Conservation (phyloP, 2,113 vertebrate species). For the Rhipidura dahli region DNA sequence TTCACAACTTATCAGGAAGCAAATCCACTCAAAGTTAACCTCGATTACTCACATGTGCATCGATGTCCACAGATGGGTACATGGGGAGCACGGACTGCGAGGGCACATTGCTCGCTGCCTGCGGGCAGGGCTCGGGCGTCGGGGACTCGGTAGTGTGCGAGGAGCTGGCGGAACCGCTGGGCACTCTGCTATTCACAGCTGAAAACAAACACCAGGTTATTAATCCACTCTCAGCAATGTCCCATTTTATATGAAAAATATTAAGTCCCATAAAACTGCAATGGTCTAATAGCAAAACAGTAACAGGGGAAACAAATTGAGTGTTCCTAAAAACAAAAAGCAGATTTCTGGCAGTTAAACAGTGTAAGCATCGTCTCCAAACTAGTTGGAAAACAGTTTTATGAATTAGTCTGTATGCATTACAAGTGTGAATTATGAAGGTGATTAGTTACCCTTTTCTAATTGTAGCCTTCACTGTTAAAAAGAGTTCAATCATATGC, state of each 20-base stretch:
- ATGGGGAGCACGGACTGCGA: conserved; percentile 87
- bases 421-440: neutral
- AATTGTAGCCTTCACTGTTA: neutral
- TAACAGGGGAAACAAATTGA: neutral
- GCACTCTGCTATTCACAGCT: conserved; percentile 95
- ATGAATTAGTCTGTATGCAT: neutral
- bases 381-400: neutral
- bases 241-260: neutral
- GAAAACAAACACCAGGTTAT: conserved; percentile 59
- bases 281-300: neutral
- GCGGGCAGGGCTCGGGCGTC: conserved; percentile 80
- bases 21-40: neutral
- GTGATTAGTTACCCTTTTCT: neutral
- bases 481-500: neutral
- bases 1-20: neutral
- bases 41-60: conserved; percentile 89
- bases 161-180: conserved; percentile 75
- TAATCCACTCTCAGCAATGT: neutral
- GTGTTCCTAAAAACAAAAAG: neutral
- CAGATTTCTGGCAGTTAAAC: neutral
- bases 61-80: conserved; percentile 96
- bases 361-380: neutral
- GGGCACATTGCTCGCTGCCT: conserved; percentile 78
- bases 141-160: conserved; percentile 84
- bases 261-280: neutral